These are phyloP conservation scores for Malaclemys terrapin DNA, from an alignment of 2,113 vertebrate genomes.

Conservation along the genomic window DNA sequence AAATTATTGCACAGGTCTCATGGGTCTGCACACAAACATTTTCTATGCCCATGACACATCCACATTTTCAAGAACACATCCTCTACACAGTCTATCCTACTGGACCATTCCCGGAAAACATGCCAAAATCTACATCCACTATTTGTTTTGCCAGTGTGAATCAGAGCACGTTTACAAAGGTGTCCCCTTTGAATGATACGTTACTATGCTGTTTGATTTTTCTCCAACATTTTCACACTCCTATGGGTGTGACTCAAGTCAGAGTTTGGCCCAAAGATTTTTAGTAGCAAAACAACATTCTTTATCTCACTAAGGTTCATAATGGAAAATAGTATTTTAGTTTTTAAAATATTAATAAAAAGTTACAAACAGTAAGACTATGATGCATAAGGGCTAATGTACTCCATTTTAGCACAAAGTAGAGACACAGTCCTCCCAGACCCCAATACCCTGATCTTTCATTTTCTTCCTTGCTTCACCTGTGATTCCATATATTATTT, in stretches of 20 bases:
- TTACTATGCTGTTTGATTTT: slow-evolving; percentile 56
- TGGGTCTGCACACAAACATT: not conserved
- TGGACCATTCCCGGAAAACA: slow-evolving; percentile 38
- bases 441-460: not conserved
- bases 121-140: slow-evolving; percentile 11
- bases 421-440: not conserved
- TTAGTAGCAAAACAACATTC: slow-evolving; percentile 42
- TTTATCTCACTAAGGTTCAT: slow-evolving; percentile 37
- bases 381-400: slow-evolving; percentile 36
- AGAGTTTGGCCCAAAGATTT: slow-evolving; percentile 47
- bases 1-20: not conserved
- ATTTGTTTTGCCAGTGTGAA: slow-evolving; percentile 39
- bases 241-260: not conserved
- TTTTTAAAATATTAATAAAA: slow-evolving; percentile 61
- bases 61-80: not conserved
- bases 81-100: not conserved
- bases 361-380: slow-evolving; percentile 46
- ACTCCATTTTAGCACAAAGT: not conserved
- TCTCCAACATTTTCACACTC: slow-evolving; percentile 48
- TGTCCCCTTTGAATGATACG: slow-evolving; percentile 30
- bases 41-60: not conserved
- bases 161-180: slow-evolving; percentile 47
- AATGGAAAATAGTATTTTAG: slow-evolving; percentile 58
- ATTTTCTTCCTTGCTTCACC: not conserved
- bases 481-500: not conserved